Base-by-base conservation (phyloP, 2,797 vertebrate species). In the Macropus fuliginosus region DNA sequence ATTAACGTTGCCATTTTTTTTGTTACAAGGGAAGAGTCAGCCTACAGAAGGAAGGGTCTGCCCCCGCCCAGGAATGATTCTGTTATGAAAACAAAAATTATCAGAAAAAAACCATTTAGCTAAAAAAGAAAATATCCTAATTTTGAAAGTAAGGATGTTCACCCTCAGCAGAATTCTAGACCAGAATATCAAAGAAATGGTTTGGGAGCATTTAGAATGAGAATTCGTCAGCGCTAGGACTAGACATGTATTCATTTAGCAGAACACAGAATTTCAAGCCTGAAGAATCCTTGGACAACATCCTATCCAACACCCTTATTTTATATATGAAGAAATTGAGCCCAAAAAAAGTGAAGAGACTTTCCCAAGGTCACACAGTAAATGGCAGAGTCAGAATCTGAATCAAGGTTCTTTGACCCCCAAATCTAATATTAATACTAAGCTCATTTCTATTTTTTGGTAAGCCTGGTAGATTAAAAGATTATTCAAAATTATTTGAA, bases 341-440 rank as follows among this genome's bases (percentile, higher is more conserved):
- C 46, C 21, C 27, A 6, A 27, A 10, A 27, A 46, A 87, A 87
- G 13, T 16, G 5, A 87, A 46, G 5, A 46, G 27, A 55, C 54
- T 87, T 93, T 29, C 5, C 56, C 57, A 92, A 56, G 13, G 46
- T 93, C 55, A 95, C 8, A 91, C 18, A 74, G 29, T 87, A 93
- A 95, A 40, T 52, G n/a, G 11, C 90, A 93, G n/a, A 81, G 55
- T 54, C 55, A 66, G 92, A 90, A 28, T 89, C 54, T 66, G 94
- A 93, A 24, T 52, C 40, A 91, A 89, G 34, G 24, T 93, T 89
- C 11, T 29, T 52, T 92, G 55, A 50, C 90, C 92, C 52, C 40
- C 92, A 89, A 94, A 95, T 59, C 52, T 56, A 93, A 54, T 0
- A 1, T 31, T 81, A 55, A 50, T 56, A 90, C 62, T 90, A 27